These are phyloP conservation scores for Pampus argenteus DNA, from an alignment of 2,797 vertebrate genomes.

Conservation along the genomic window DNA sequence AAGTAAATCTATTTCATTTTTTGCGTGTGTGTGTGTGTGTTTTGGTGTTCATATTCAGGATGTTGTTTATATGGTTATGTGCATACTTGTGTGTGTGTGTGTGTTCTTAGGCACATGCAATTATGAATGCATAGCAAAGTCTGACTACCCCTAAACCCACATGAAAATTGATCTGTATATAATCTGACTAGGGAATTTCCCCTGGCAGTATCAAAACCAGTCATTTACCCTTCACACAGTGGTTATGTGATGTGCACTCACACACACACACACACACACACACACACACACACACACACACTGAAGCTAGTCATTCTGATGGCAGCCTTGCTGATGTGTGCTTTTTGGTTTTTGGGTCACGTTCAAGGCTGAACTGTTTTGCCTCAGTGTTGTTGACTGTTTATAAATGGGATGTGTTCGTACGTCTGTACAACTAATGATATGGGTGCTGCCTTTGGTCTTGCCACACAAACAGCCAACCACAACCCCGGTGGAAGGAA, in stretches of 20 bases:
- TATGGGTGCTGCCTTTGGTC: constrained; percentile 61
- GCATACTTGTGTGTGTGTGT: constrained; percentile 19
- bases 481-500: constrained; percentile 36
- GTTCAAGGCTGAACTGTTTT: constrained; percentile 73
- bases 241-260: constrained; percentile 60
- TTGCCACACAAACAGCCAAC: constrained; percentile 54
- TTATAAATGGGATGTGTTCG: constrained; percentile 64
- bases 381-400: constrained; percentile 59
- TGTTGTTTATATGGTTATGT: constrained; percentile 12
- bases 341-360: constrained; percentile 69
- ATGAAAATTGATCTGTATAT: constrained; percentile 79
- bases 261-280: constrained; percentile 40
- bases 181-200: constrained; percentile 74
- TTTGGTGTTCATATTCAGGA: not conserved
- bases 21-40: constrained; percentile 9
- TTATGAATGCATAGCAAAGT: constrained; percentile 67
- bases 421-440: constrained; percentile 65
- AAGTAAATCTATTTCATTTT: constrained; percentile 39
- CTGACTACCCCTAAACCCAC: constrained; percentile 63
- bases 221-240: constrained; percentile 75
- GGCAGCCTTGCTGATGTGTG: constrained; percentile 52
- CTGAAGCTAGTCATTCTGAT: constrained; percentile 41
- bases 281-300: constrained; percentile 32
- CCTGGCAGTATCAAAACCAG: constrained; percentile 63
- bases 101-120: constrained; percentile 41